Base-by-base conservation (phyloP, 2,888 invertebrate genomes). In the Stenodera caucasica region DNA sequence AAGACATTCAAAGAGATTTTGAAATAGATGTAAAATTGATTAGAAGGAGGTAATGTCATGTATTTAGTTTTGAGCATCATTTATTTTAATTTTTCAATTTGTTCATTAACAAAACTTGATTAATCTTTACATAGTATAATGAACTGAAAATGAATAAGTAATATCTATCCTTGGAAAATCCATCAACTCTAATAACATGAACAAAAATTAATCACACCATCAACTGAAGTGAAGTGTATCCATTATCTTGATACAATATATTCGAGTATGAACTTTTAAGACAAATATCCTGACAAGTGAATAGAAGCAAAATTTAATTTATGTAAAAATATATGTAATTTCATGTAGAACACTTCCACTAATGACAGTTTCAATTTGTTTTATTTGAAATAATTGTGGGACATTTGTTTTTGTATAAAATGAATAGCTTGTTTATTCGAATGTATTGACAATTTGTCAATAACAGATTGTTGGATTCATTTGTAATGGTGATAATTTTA, bases 121-220 rank as follows among this genome's bases (percentile, higher is more conserved):
- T 67, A 66, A 70, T 68, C 49, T 63, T 62, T 57, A n/a, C n/a
- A n/a, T 45, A 33, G 56, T 56, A 67, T 69, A 69, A 71, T 70
- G 67, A 70, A 67, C 66, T 60, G 66, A 50, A 64, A 65, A 69
- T 63, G 67, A 68, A 69, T 68, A 69, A 67, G 65, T 67, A 67
- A 68, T 68, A 68, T 57, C 60, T 64, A 63, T 60, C 64, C 63
- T 67, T 62, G 62, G 60, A 60, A 63, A 54, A 67, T 69, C 67
- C 69, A 70, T 71, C 71, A 70, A 57, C 53, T 61, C 61, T 64
- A 67, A 68, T 70, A 68, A 71, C 67, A 64, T 59, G 62, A 68
- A 64, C 65, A 72, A 74, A 72, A 72, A 73, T 74, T 74, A 74
- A 74, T 74, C 72, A 72, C 71, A 58, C 68, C 68, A 68, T 70